phyloP scores from a whole-genome alignment of 2,113 vertebrate species.

The Thamnophis sirtalis region DNA sequence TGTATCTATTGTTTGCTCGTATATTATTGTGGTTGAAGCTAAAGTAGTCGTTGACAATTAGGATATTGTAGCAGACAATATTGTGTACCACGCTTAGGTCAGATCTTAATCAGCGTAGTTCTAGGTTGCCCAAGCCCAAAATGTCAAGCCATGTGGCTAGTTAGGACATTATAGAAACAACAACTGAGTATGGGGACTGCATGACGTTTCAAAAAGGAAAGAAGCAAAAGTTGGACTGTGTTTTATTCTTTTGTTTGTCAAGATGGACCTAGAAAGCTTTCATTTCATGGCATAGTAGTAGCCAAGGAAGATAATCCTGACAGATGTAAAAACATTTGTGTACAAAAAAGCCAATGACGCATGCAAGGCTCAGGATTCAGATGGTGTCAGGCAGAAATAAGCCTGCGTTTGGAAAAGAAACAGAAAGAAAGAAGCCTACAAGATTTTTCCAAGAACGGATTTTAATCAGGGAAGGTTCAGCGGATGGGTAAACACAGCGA shows the following conservation, averaged over 20 bases:
- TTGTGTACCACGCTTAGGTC: too few species aligned
- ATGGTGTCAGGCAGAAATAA: background rate
- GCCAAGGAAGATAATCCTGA: background rate
- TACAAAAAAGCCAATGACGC: background rate
- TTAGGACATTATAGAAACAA: background rate
- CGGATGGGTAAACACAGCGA: background rate
- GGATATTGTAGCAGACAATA: too few species aligned
- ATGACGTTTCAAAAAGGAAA: background rate
- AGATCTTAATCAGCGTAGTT: too few species aligned
- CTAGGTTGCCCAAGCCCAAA: too few species aligned
- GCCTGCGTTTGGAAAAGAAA: background rate
- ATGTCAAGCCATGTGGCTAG: too few species aligned
- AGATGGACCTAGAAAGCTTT: background rate
- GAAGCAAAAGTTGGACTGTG: background rate
- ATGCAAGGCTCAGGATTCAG: background rate
- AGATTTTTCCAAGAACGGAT: background rate
- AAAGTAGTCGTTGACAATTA: too few species aligned
- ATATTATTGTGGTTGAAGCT: too few species aligned
- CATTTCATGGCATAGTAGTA: background rate
- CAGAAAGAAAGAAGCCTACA: background rate
- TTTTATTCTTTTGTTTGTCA: background rate
- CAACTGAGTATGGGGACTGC: too few species aligned
- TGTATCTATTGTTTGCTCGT: too few species aligned
- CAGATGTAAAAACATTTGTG: background rate
- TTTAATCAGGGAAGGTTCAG: background rate